Evolutionary conservation across 2,113 vertebrate species (phyloP), one percentile per base, ranked within the genome.

Genomic region (Petrocephalus zakoni): DNA sequence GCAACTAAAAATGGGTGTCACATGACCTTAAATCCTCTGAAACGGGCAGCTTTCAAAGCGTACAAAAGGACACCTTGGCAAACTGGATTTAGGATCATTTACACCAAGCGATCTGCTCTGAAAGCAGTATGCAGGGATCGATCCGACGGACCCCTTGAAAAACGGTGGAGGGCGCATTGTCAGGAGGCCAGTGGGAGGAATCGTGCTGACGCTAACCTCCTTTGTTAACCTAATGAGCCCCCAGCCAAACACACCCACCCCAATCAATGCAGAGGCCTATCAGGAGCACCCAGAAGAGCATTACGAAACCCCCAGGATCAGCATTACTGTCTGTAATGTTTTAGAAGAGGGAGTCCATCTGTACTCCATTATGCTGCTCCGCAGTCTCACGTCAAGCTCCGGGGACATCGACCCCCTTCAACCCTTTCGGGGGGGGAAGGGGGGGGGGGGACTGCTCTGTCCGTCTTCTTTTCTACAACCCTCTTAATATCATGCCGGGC

Each of bases 201-300:
- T 83, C 9, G 46, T 10, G 84, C 84, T 86, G 84, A 86, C n/a
- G 5, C 84, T 37, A 52, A 25, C 51, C 47, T 55, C n/a, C 72
- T 88, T 88, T 81, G 87, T 88, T 22, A 56, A 42, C 68, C 51
- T 81, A 87, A 87, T 58, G 56, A 87, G 86, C 55, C 34, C 86
- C 86, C 19, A 47, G 29, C 37, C 37, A 64, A 21, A 87, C 84
- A 34, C 84, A 2, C 84, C 84, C 52, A 21, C 29, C 29, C 10
- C 9, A 82, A 88, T 88, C 87, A 88, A 88, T 81, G 25, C 17
- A 13, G 11, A 1, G 22, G 11, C 9, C 46, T 42, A 22, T 34
- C 68, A 88, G 68, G 25, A 55, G 72, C 29, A 17, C 51, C 25
- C 52, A n/a, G 29, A 55, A 37, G 19, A 75, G n/a, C 87, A 75